These are phyloP conservation scores for Parambassis ranga DNA, from an alignment of 2,797 vertebrate species.

Conservation along the genomic window DNA sequence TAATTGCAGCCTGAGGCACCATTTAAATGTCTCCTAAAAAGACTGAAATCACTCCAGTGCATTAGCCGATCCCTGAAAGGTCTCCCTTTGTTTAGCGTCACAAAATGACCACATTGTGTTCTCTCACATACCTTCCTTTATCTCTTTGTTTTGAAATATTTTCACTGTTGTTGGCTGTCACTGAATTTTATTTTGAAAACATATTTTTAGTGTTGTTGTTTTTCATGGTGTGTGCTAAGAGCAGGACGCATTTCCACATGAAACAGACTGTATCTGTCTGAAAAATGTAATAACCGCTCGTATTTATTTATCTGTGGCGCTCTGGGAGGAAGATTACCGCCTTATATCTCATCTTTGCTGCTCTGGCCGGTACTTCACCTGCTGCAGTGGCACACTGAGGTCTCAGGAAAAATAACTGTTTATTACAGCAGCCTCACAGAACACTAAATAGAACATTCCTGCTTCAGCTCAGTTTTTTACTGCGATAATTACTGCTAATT, in stretches of 20 bases:
- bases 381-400: neutral
- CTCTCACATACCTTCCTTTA: no score
- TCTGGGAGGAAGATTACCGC: slow-evolving; percentile 13
- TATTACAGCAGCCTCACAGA: neutral
- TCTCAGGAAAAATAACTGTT: neutral
- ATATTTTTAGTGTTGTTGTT: neutral
- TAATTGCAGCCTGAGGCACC: neutral
- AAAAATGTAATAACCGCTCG: slow-evolving; percentile 13
- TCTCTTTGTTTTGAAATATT: no score
- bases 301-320: slow-evolving; percentile 19
- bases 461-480: no score
- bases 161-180: neutral
- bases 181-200: slow-evolving; percentile 1
- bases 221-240: neutral
- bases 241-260: slow-evolving; percentile 1
- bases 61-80: neutral
- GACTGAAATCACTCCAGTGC: neutral
- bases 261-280: slow-evolving; percentile 18
- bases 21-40: neutral
- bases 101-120: neutral
- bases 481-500: no score
- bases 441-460: no score
- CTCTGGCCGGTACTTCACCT: slow-evolving; percentile 13
- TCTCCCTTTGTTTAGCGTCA: neutral
- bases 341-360: slow-evolving; percentile 13